Evolutionary conservation across 2,113 vertebrate species (phyloP), one percentile per base, ranked within the genome.

Genomic region (Neopipo cinnamomea): DNA sequence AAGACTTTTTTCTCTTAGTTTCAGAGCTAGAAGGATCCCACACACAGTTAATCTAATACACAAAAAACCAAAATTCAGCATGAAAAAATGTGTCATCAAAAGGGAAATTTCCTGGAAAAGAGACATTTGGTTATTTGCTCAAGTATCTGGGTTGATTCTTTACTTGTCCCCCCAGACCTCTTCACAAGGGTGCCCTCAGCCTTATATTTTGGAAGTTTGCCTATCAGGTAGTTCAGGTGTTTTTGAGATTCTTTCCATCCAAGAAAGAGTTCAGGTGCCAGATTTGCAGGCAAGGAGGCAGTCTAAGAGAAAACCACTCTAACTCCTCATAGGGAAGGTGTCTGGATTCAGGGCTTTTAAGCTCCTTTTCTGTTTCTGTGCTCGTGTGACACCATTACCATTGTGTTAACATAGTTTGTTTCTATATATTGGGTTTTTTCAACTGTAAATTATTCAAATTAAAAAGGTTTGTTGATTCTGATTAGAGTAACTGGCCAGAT

Each of bases 341-440:
- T 10, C 30, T 30, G 30, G 16, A 59, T 55, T 70, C 66, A 33
- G 4, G 35, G 8, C 4, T 77, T 83, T 84, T 55, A n/a, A 59
- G 6, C 14, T 70, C 12, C 5, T 59, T 77, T 62, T 59, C 42
- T 47, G 6, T 74, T 91, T 72, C 56, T 52, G 18, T 20, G 12
- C 11, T 11, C 1, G 28, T 83, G 28, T 33, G 12, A 59, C 21
- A 28, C 44, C 4, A 0, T 22, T 63, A 18, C 30, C 8, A 31
- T 12, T 3, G 0, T 37, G 42, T 52, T 67, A 75, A 81, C 8
- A 28, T 13, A 31, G 11, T 11, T 83, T n/a, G 10, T 16, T 79
- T 85, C 44, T 42, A 4, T 39, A 33, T 22, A 13, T 7, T 35
- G 20, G 6, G 3, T 8, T 12, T 59, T 78, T 76, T 52, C 0